Conservation (phyloP, 2,797 vertebrate species). For the Florisuga fusca region DNA sequence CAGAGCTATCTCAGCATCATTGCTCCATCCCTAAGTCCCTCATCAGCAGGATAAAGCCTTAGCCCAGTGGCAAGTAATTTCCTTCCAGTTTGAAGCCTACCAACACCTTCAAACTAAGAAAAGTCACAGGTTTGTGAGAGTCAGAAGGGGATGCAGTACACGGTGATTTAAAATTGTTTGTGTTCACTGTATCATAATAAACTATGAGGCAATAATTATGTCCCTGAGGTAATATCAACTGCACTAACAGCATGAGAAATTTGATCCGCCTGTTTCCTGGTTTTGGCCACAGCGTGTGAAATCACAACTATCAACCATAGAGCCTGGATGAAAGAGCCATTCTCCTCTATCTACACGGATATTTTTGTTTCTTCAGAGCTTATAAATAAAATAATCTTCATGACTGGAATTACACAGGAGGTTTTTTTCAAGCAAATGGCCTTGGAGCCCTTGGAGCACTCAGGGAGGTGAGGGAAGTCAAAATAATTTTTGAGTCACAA, state of each 20-base stretch:
- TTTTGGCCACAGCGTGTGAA: conserved; percentile 40
- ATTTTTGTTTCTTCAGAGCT: neutral
- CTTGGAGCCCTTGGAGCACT: neutral
- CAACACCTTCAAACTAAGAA: neutral
- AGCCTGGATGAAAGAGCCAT: conserved; percentile 25
- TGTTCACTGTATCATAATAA: neutral
- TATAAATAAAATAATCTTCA: conserved; percentile 2
- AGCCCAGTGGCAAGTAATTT: neutral
- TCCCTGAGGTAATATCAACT: conserved; percentile 52
- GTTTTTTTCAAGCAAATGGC: neutral
- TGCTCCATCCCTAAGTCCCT: neutral
- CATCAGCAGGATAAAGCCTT: neutral
- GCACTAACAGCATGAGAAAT: conserved; percentile 36
- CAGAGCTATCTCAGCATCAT: neutral
- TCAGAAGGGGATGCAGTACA: neutral
- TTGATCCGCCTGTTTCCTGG: conserved; percentile 9
- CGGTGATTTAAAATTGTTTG: neutral
- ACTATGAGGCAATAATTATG: conserved; percentile 31
- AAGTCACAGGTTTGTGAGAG: neutral
- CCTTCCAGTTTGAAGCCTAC: neutral
- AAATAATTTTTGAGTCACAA: neutral
- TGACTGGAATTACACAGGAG: neutral
- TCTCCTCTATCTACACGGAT: conserved; percentile 1
- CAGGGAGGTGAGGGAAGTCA: neutral
- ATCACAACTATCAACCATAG: neutral